Evolutionary conservation across 2,888 invertebrate genomes (phyloP), one percentile per base, ranked within the genome.

Genomic region (Zaprionus lineosus): DNA sequence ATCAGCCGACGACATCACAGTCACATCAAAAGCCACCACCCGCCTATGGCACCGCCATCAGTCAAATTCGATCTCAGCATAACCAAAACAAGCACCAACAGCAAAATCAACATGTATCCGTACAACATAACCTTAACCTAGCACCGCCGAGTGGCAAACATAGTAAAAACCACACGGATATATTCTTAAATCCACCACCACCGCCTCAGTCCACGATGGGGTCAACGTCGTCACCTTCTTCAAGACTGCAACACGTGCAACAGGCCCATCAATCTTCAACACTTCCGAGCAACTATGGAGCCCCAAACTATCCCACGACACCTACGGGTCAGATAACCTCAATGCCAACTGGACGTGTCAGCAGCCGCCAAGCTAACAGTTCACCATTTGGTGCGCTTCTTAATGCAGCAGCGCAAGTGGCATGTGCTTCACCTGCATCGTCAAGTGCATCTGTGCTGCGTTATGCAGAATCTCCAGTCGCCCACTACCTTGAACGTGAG

Each of bases 11-110:
- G 51, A 34, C 82, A 28, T 15, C 68, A 33, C 76, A 61, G 46
- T 83, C 88, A 47, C 90, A 88, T 60, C 87, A 89, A 56, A 89
- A 89, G 74, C 90, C 89, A 67, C 89, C 89, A 59, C 90, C 90
- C 51, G 89, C 90, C 48, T 90, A 90, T 77, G 89, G 89, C 70
- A 83, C 89, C 56, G 90, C 89, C 82, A 89, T 90, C 76, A 89
- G 88, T 87, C 89, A 90, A 88, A 87, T 90, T 73, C 79, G 89
- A 89, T 90, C 89, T 89, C 89, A 89, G 82, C 86, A 89, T 74
- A 88, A 87, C 86, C 89, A 89, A 88, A 89, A 81, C 53, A 85
- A 88, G 37, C 84, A 86, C 34, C 72, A 67, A n/a, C 65, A 76
- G 46, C 82, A 86, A 15, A 73, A 74, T 19, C 59, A 67, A 39